Base-by-base conservation (phyloP, 1,140 invertebrate species). In the Diachasmimorpha longicaudata region DNA sequence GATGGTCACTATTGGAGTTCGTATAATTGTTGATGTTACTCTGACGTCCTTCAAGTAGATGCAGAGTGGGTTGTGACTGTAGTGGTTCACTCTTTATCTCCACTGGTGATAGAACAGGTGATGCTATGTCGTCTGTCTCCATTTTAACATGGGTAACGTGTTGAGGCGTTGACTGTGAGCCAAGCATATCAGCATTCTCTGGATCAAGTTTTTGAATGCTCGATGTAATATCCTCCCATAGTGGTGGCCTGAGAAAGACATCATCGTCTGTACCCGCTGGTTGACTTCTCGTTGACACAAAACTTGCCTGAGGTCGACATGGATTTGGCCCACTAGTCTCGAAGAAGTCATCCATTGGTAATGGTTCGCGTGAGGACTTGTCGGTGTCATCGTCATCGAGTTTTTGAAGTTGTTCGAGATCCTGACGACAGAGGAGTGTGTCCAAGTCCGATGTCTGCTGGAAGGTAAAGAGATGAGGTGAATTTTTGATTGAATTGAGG, bases 171-270 rank as follows among this genome's bases (percentile, higher is more conserved):
- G 72, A 46, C 81, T 85, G 90, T 70, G 85, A 85, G 46, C 92
- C 93, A 77, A 96, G 88, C 94, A 96, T 95, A 83, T 95, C 94
- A n/a, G 95, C 94, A 84, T 95, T 96, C 85, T 96, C 95, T 14
- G 95, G 95, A 85, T 96, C 95, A 78, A 96, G 93, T 85, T 96
- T 96, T 81, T 95, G 93, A 85, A 96, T 96, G 80, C 94, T 95
- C 82, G 94, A 95, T 63, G 95, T 93, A 84, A 96, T 96, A 89
- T 96, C 95, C 86, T 96, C 95, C 95, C 95, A 96, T 8, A 95
- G 90, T 14, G 93, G 93, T 10, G 95, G 95, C 81, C 94, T 92
- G 78, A 95, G 91, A 87, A 95, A 96, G 48, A 94, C 93, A 88
- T 96, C 95, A 85, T 96, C 95, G 84, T 93, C 92, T 79, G 87